Evolutionary conservation across 2,113 vertebrate species (phyloP), one percentile per base, ranked within the genome.

Genomic region (Muntiacus muntjak): DNA sequence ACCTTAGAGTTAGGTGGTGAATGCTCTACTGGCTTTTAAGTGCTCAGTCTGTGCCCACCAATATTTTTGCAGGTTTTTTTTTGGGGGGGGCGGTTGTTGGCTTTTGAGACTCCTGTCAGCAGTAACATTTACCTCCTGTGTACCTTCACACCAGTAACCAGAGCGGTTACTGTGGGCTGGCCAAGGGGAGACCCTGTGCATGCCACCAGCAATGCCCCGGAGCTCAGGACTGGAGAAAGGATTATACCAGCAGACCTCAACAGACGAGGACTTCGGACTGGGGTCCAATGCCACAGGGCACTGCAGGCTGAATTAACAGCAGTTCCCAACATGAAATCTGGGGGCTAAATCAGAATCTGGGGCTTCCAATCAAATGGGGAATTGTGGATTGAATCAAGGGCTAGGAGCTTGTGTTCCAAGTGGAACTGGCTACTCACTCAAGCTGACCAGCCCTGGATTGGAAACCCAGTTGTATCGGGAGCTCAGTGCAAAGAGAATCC

Each of bases 41-140:
- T 36, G 81, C 23, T 83, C 52, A 8, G 1, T n/a, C 79, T 23
- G 33, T 83, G 81, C 33, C 19, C 50, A 25, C 33, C 33, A 83
- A 55, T 36, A 36, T 83, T 55, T 81, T 55, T 15, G 2, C 21
- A 55, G 19, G 0, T 54, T 54, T 55, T 55, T 14, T 4, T 4
- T 7, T 0, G 0, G 30, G 30, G 5, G 11, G 6, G 5, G 36
- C 3, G 40, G 40, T 40, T 3, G 40, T 3, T 55, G 52, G 52
- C 81, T 55, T 55, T 83, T 14, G 13, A 83, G n/a, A 83, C 33
- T 25, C 52, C 52, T 4, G 1, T 55, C 81, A 83, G 81, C 52
- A 36, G 15, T 83, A 26, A 8, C 21, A 23, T 83, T 83, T 26
- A 26, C 81, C 52, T 55, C 52, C 55, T 40, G 81, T 40, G 23